Conservation (phyloP, 2,113 vertebrate genomes). For the Xyliphius kryptos region DNA sequence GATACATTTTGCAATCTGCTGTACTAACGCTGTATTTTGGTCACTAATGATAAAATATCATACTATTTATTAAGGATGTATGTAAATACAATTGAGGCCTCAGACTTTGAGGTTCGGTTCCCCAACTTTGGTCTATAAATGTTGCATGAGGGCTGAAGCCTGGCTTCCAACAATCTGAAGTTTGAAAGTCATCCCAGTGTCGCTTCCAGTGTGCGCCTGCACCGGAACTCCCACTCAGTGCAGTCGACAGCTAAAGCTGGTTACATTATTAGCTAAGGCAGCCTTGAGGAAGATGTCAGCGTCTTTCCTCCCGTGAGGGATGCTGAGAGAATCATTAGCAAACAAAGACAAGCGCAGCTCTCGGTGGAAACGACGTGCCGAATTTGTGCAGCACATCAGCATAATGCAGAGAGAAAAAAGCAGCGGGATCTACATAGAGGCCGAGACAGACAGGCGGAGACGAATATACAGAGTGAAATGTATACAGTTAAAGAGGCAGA, state of each 20-base stretch:
- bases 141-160: no score
- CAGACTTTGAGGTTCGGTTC: no score
- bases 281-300: slow-evolving; percentile 33
- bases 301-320: slow-evolving; percentile 1
- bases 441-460: not conserved
- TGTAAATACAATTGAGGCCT: no score
- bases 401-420: not conserved
- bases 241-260: slow-evolving; percentile 9
- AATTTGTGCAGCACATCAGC: not conserved
- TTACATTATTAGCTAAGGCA: slow-evolving; percentile 14
- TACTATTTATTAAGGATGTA: no score
- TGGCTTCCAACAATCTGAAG: no score
- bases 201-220: not conserved
- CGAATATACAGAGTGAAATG: no score
- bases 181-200: not conserved
- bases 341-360: slow-evolving; percentile 7
- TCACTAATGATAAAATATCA: no score
- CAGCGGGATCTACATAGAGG: not conserved
- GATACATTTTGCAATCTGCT: not conserved
- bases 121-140: no score
- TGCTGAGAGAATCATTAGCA: slow-evolving; percentile 32
- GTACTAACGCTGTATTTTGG: not conserved
- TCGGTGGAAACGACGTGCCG: not conserved
- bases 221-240: not conserved
- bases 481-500: no score